Evolutionary conservation across 2,888 invertebrate genomes (phyloP), one percentile per base, ranked within the genome.

Genomic region (Apomyelois bistriatella): DNA sequence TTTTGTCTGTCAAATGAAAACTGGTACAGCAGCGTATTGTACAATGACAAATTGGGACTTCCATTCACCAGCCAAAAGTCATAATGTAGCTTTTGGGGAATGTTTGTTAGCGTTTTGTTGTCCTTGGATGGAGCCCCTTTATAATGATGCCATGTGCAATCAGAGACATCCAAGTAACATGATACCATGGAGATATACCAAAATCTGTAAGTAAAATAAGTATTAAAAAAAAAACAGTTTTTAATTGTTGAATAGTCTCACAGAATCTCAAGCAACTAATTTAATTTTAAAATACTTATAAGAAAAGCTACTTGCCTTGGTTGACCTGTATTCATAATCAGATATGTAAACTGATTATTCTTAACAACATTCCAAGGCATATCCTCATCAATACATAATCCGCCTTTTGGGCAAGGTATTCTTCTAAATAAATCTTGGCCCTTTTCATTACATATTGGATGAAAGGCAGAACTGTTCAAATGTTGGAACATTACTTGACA

Each of bases 51-150:
- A 76, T 96, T 96, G 0, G 99, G 99, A 84, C 97, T 96, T 22
- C 99, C 98, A 85, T 99, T 99, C 6, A 99, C 98, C 47, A 99
- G 92, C 95, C 97, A 98, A 63, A 99, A 95, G 79, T 99, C 97
- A 81, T 98, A 99, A 50, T 92, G 83, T 46, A 90, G 65, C 37
- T 63, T 77, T 59, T 89, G 88, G 35, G 92, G 91, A 15, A 60
- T 65, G 7, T 73, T 61, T 32, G 79, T 82, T 30, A 83, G 58
- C 1, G 79, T 79, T 59, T 78, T 82, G 61, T 86, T 85, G 58
- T 82, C 76, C 51, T 70, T 66, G 7, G 78, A 60, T 0, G 83
- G 80, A 32, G 79, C 81, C 32, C 88, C 88, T 9, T 66, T 73
- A 58, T 95, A 95, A 67, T 96, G 93, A 65, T 95, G 95, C 98